These are phyloP conservation scores for Drosophila greeni DNA, from an alignment of 2,888 invertebrate genomes.

Conservation along the genomic window DNA sequence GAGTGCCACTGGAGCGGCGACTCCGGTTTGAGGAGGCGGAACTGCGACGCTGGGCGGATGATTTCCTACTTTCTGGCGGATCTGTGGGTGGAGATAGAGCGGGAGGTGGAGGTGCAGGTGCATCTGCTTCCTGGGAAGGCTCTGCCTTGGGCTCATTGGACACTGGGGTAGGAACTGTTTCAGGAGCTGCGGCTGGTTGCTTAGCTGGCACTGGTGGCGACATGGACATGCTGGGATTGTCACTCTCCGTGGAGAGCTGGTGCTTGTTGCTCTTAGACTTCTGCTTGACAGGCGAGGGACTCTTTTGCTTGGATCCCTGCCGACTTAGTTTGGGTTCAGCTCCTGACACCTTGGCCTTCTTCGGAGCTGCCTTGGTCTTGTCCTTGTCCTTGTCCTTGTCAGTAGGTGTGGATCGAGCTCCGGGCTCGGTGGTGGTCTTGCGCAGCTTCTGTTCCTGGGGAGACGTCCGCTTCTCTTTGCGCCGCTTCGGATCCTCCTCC, in stretches of 20 bases:
- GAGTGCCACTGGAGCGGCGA: conserved; percentile 61
- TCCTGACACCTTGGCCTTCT: conserved; percentile 32
- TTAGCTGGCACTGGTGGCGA: conserved; percentile 52
- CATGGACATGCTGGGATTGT: conserved; percentile 38
- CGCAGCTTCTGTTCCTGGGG: conserved; percentile 54
- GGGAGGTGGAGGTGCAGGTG: conserved; percentile 13
- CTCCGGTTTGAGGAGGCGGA: conserved; percentile 48
- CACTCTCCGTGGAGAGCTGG: conserved; percentile 54
- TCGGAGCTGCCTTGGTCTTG: conserved; percentile 41
- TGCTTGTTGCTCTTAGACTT: conserved; percentile 30
- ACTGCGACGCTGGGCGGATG: conserved; percentile 49
- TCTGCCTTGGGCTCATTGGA: conserved; percentile 1
- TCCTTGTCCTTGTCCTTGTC: conserved; percentile 51
- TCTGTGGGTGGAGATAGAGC: conserved; percentile 30
- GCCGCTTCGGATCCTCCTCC: conserved; percentile 37
- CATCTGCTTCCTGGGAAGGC: conserved; percentile 11
- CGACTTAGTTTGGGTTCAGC: conserved; percentile 29
- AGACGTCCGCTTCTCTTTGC: conserved; percentile 55
- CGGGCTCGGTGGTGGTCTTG: conserved; percentile 42
- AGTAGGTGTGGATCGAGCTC: conserved; percentile 21
- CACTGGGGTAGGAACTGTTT: neutral
- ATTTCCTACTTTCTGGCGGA: conserved; percentile 50
- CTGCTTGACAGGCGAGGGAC: conserved; percentile 54
- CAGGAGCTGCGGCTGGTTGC: conserved; percentile 2
- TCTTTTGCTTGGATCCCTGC: conserved; percentile 64